Evolutionary conservation across 2,888 invertebrate genomes (phyloP).

Genomic region (Ormyrus pomaceus): DNA sequence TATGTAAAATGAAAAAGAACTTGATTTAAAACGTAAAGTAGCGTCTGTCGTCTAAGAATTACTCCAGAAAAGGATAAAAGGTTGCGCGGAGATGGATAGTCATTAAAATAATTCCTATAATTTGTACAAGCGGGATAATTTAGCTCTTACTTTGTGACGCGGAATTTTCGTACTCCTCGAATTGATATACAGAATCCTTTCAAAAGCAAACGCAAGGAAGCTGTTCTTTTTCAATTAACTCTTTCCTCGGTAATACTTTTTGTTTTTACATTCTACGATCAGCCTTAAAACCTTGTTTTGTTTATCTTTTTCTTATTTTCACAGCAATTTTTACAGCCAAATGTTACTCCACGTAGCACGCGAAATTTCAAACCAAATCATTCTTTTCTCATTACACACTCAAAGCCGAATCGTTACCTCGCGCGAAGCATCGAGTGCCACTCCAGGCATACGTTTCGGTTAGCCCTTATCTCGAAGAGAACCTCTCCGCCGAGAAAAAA

Average conservation of each 20-base stretch:
- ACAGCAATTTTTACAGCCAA: too few relatives aligned
- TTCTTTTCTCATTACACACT: too few relatives aligned
- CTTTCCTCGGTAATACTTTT: not conserved
- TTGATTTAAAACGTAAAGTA: slow-evolving; percentile 7
- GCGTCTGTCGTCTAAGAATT: slow-evolving; percentile 16
- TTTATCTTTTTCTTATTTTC: too few relatives aligned
- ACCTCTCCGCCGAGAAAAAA: not conserved
- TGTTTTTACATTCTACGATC: too few relatives aligned
- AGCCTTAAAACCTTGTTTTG: too few relatives aligned
- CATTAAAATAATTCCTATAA: slow-evolving; percentile 45
- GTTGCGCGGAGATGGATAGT: slow-evolving; percentile 9
- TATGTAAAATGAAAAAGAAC: slow-evolving; percentile 23
- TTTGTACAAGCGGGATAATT: slow-evolving; percentile 34
- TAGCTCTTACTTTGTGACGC: slow-evolving; percentile 29
- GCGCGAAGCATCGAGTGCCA: too few relatives aligned
- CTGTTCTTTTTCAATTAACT: not conserved
- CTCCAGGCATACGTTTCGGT: too few relatives aligned
- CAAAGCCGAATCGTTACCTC: too few relatives aligned
- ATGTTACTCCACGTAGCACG: too few relatives aligned
- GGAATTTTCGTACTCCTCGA: slow-evolving; percentile 6
- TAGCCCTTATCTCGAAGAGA: slow-evolving; percentile 40
- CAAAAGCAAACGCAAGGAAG: not conserved
- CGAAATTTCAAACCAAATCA: too few relatives aligned
- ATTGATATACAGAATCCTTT: slow-evolving; percentile 8
- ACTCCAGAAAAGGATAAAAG: slow-evolving; percentile 12